phyloP scores from a whole-genome alignment of 2,888 invertebrate species.

The Hetaerina titia region DNA sequence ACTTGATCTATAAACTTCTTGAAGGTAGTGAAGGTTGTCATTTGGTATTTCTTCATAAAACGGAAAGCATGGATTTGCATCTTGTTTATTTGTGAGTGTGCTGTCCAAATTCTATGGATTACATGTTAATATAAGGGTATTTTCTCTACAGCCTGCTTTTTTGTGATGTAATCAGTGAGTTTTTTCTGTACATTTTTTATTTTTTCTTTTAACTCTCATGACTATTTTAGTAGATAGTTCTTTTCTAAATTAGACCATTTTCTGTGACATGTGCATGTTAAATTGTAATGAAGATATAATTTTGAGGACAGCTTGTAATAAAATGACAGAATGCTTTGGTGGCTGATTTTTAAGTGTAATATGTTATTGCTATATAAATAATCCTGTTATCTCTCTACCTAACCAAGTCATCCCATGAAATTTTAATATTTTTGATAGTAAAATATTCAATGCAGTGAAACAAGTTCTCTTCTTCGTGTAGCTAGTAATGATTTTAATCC shows the following conservation, averaged over 20 bases:
- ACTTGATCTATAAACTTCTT: background rate
- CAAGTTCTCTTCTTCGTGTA: too few relatives aligned
- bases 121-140: background rate
- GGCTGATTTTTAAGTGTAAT: background rate
- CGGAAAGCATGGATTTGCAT: background rate
- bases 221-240: background rate
- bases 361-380: background rate
- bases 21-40: background rate
- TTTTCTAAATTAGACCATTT: background rate
- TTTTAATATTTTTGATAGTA: background rate
- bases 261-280: background rate
- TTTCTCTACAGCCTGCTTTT: conserved; percentile 19
- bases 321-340: background rate
- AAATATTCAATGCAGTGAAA: background rate
- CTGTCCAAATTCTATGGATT: background rate
- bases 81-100: background rate
- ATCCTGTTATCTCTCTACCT: too few relatives aligned
- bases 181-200: background rate
- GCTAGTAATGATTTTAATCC: too few relatives aligned
- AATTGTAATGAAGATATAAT: background rate
- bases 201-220: background rate
- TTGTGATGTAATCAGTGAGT: conserved; percentile 31
- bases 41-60: background rate
- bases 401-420: background rate
- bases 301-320: background rate